These are phyloP conservation scores for Poecilia latipinna DNA, from an alignment of 2,113 vertebrate species.

Conservation along the genomic window DNA sequence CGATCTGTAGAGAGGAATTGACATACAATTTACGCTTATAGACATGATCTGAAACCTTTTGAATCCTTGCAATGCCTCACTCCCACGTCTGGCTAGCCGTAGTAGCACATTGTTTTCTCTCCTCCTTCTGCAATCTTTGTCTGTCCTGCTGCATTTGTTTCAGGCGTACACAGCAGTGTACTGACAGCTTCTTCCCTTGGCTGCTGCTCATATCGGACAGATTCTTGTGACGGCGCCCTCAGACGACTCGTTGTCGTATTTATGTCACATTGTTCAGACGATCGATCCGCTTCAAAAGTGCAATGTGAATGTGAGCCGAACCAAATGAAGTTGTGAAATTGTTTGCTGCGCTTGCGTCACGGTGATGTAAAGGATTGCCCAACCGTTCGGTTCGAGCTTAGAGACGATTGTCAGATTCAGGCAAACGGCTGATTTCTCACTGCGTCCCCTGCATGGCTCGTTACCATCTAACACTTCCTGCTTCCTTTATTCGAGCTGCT, in stretches of 20 bases:
- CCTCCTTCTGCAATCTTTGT: background rate
- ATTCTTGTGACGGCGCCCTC: background rate
- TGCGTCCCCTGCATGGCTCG: no score
- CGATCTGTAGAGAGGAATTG: background rate
- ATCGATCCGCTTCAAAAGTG: background rate
- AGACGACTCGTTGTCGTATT: background rate
- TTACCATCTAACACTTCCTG: constrained; percentile 6
- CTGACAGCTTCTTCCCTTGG: background rate
- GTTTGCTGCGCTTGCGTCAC: background rate
- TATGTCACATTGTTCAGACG: no score
- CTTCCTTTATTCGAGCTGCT: constrained; percentile 22
- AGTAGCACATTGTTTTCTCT: background rate
- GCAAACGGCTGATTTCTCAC: background rate
- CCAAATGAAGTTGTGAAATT: background rate
- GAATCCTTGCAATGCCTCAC: background rate
- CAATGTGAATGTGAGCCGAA: background rate
- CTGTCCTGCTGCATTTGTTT: background rate
- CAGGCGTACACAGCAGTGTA: background rate
- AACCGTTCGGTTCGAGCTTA: background rate
- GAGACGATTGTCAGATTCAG: background rate
- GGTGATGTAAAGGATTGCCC: background rate
- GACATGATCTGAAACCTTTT: background rate
- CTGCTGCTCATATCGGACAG: no score
- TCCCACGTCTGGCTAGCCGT: background rate
- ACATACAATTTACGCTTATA: background rate